Percentiles rank a stretch among this genome's conserved stretches.
phyloP scores from a whole-genome alignment of 2,797 vertebrate species.

The Adrianichthys oophorus region DNA sequence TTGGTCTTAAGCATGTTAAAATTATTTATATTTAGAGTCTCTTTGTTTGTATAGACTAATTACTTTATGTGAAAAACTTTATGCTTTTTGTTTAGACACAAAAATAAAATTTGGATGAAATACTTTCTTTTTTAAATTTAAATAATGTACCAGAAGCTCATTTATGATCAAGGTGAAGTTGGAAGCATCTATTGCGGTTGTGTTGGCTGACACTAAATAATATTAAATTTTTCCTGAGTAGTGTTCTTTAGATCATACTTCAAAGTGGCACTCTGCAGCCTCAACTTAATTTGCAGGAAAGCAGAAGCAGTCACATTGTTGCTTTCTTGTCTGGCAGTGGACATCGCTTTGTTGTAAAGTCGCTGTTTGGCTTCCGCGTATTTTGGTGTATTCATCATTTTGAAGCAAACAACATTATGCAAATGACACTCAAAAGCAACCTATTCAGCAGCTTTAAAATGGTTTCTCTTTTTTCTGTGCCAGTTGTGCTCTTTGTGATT shows the following conservation, averaged over 20 bases:
- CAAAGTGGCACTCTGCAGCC: slow-evolving; percentile 52
- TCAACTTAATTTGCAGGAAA: slow-evolving; percentile 57
- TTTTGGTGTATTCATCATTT: slow-evolving; percentile 78
- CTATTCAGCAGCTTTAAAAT: slow-evolving; percentile 75
- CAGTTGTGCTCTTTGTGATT: slow-evolving; percentile 55
- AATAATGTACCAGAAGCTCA: neutral
- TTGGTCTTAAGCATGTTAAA: too few relatives aligned
- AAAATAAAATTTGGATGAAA: slow-evolving; percentile 35
- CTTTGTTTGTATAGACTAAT: too few relatives aligned
- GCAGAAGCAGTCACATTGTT: slow-evolving; percentile 37
- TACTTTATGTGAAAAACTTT: too few relatives aligned
- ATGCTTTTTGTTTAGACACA: slow-evolving; percentile 4
- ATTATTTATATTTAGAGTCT: too few relatives aligned
- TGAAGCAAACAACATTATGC: slow-evolving; percentile 77
- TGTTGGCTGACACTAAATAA: slow-evolving; percentile 25
- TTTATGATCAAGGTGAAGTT: slow-evolving; percentile 27
- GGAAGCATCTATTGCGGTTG: slow-evolving; percentile 28
- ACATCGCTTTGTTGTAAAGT: slow-evolving; percentile 39
- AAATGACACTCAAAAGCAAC: slow-evolving; percentile 64
- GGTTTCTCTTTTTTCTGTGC: slow-evolving; percentile 44
- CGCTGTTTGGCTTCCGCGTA: slow-evolving; percentile 35
- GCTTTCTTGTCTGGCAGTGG: slow-evolving; percentile 53
- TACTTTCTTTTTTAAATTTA: slow-evolving; percentile 29
- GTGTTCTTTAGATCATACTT: slow-evolving; percentile 42
- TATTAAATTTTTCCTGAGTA: slow-evolving; percentile 9